Conservation (phyloP, 2,797 vertebrate species). For the Bradypus variegatus region DNA sequence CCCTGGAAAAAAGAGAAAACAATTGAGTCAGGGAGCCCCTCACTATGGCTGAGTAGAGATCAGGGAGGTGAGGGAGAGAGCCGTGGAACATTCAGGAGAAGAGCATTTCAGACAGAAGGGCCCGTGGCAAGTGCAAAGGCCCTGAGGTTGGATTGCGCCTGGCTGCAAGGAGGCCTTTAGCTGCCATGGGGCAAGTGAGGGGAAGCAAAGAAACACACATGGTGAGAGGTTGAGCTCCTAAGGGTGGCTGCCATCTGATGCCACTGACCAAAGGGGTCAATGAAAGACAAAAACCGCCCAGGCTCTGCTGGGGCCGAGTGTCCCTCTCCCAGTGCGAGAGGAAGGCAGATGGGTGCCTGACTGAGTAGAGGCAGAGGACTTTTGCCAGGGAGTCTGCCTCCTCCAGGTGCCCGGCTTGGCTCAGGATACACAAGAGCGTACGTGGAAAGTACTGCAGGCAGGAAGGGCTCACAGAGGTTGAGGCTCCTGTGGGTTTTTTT, state of each 20-base stretch:
- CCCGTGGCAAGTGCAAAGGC: not conserved
- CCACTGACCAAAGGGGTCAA: not conserved
- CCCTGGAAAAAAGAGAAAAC: not conserved
- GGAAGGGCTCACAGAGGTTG: not conserved
- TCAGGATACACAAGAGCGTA: not conserved
- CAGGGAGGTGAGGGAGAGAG: not conserved
- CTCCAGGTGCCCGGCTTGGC: not conserved
- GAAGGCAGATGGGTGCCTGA: not conserved
- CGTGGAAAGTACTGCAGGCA: not conserved
- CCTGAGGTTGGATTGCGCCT: not conserved
- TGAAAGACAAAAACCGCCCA: not conserved
- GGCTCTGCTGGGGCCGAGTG: not conserved
- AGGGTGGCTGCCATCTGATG: not conserved
- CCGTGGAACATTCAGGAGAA: not conserved
- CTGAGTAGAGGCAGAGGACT: not conserved
- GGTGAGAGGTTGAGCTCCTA: not conserved
- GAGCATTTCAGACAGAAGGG: not conserved
- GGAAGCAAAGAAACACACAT: not conserved
- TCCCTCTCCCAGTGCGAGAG: not conserved
- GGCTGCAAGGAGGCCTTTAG: not conserved
- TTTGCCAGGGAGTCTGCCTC: fast-evolving
- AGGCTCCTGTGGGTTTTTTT: not conserved
- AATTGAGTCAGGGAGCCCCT: not conserved
- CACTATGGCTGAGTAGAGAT: not conserved
- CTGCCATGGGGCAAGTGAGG: not conserved